Base-by-base conservation (phyloP, 2,113 vertebrate species). In the Nicator chloris region DNA sequence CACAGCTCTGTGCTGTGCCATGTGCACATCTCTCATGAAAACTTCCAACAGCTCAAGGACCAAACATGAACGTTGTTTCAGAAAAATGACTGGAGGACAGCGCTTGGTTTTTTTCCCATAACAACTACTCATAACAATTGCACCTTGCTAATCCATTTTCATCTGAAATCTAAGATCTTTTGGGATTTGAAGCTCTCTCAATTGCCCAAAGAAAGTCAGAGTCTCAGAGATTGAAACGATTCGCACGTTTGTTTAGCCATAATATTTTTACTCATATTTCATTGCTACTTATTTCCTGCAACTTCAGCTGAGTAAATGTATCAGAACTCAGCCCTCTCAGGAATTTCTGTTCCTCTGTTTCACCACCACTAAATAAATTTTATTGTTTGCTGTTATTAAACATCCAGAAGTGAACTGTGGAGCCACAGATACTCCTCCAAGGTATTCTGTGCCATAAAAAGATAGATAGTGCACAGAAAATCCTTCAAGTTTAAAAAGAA, bases 341-440 rank as follows among this genome's bases (percentile, higher is more conserved):
- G 86, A 87, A 61, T 93, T 84, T 82, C 81, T 68, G 61, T 28
- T 88, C 65, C 60, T 92, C 73, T 79, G 39, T 88, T 89, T 87
- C 53, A 92, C 61, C 68, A 72, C 69, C 78, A 84, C 77, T 82
- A 89, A 81, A 91, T 59, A 91, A 84, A 89, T 92, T 65, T 92
- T 91, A 87, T 75, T 92, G 53, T 79, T 95, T 85, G 57, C 49
- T 85, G 61, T 87, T 92, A 91, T 87, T 89, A 92, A 91, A 76
- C 37, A 85, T 39, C 53, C 66, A 87, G 81, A 95, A 93, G 40
- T 57, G 73, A 96, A 88, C 70, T 49, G 59, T 56, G 30, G 66
- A 95, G 70, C 37, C 73, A 93, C 70, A 61, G 77, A 53, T 49
- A 79, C 26, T 86, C n/a, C 81, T 78, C 61, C 45, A 71, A 69